A percentile compares a stretch with the other conserved stretches of the same genome.
Evolutionary conservation across 2,888 invertebrate genomes (phyloP).

Genomic region (Neocrepidodera transversa): DNA sequence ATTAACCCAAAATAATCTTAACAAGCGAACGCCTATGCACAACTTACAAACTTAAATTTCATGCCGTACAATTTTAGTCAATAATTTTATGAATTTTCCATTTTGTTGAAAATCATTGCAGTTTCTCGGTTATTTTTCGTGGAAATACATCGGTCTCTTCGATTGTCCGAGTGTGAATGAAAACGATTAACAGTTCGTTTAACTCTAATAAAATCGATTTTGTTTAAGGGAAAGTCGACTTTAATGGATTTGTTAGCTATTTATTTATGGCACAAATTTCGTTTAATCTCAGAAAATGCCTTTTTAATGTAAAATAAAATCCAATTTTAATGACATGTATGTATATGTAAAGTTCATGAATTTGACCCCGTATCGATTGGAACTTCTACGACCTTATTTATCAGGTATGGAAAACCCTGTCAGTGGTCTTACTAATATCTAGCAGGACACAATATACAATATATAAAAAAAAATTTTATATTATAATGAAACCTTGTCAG

Average conservation of each 20-base stretch:
- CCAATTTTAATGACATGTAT: background rate
- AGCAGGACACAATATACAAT: no score
- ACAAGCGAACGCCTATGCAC: background rate
- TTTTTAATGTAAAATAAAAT: background rate
- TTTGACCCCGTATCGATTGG: constrained; percentile 23
- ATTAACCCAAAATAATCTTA: no score
- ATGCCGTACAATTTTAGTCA: background rate
- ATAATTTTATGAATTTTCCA: background rate
- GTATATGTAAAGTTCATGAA: constrained; percentile 18
- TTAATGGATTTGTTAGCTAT: background rate
- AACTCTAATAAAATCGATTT: background rate
- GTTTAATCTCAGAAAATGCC: no score
- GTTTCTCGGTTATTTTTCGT: constrained; percentile 9
- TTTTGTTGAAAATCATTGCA: constrained; percentile 18
- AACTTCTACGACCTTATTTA: constrained; percentile 16
- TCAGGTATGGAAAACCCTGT: background rate
- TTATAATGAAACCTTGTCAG: no score
- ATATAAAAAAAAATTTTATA: no score
- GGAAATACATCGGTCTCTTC: constrained; percentile 5
- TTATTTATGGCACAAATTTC: no score
- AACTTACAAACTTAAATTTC: background rate
- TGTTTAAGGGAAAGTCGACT: background rate
- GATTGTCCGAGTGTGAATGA: background rate
- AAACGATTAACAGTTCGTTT: background rate
- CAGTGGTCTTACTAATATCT: no score